Evolutionary conservation across 2,888 invertebrate genomes (phyloP), one percentile per base, ranked within the genome.

Genomic region (Prionchulus punctatus): DNA sequence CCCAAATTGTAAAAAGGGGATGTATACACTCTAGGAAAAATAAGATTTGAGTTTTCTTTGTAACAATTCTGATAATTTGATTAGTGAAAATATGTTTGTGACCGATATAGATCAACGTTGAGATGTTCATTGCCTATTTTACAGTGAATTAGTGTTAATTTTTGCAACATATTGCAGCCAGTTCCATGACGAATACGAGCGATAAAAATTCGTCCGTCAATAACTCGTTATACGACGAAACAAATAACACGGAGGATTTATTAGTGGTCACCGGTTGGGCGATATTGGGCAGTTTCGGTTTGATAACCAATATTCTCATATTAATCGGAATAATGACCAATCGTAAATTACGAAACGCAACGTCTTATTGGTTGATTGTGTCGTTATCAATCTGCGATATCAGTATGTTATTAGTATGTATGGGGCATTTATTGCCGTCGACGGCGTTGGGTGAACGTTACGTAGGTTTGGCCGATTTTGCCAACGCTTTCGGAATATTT

Each of bases 331-430:
- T 58, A 43, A n/a, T 12, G 4, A 12, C n/a, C 2, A 55, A 26
- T 27, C 21, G 18, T 2, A 55, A 31, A 23, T 36, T 58, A n/a
- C 21, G 51, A 2, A 31, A 12, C 3, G 30, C 55, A 4, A 53
- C 55, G 12, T 57, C 55, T n/a, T 58, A 58, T 28, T 58, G 58
- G 58, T 26, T 58, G 23, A 51, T 58, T 18, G 3, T 55, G 15
- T 26, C 45, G 23, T 26, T 58, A n/a, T 27, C 51, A 2, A 15
- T 36, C 26, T 58, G 58, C 52, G 58, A 58, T 30, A 49, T 27
- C 7, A 7, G 48, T n/a, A 58, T 58, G 58, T n/a, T 58, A 4
- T 2, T 31, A 12, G 50, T 58, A 12, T 48, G 55, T 25, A 30
- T 58, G 23, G 25, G 7, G 3, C 55, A 58, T 42, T 23, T 58